Percentiles rank a stretch among this genome's conserved stretches.
These are phyloP conservation scores for Sinocyclocheilus anshuiensis DNA, from an alignment of 2,113 vertebrate species.

Conservation along the genomic window DNA sequence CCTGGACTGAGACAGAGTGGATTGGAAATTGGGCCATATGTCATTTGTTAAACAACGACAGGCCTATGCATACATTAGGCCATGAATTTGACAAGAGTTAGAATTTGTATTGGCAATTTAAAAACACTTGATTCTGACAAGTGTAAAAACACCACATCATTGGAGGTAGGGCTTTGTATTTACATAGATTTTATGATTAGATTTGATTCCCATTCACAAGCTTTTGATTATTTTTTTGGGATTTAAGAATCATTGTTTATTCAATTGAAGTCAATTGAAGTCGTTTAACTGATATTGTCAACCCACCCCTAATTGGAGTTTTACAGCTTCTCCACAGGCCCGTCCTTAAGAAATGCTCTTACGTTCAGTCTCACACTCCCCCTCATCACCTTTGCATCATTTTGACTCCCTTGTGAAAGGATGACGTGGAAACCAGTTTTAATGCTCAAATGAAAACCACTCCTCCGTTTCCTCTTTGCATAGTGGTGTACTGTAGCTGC, in stretches of 20 bases:
- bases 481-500: constrained; percentile 7
- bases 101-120: too few species aligned
- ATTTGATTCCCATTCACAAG: too few species aligned
- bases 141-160: too few species aligned
- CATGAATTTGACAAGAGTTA: too few species aligned
- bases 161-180: neutral
- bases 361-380: neutral
- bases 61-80: too few species aligned
- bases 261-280: neutral
- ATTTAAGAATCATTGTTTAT: neutral
- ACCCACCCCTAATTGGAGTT: neutral
- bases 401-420: constrained; percentile 19
- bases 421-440: constrained; percentile 23
- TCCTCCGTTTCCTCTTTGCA: constrained; percentile 23
- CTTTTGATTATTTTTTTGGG: neutral
- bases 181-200: too few species aligned
- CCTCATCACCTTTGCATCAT: neutral
- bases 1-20: too few species aligned
- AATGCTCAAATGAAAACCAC: constrained; percentile 32
- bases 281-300: neutral
- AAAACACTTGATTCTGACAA: too few species aligned
- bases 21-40: too few species aligned
- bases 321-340: neutral
- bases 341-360: neutral
- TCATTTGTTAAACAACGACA: too few species aligned